Percentiles rank a stretch among this genome's conserved stretches.
Evolutionary conservation across 2,888 invertebrate genomes (phyloP).

Genomic region (Nephrocerus scutellatus): DNA sequence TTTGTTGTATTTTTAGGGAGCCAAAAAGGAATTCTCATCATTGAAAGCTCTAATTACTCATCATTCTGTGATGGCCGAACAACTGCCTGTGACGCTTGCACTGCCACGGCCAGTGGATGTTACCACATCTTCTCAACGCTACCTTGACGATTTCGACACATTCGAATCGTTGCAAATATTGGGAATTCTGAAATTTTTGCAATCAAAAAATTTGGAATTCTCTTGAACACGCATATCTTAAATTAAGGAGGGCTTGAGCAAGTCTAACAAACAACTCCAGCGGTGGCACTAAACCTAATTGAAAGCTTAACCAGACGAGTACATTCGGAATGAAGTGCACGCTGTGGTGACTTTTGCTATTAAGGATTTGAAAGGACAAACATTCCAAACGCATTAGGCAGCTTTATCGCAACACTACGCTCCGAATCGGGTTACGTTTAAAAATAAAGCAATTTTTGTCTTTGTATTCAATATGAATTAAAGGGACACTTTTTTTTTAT

Average conservation of each 20-base stretch:
- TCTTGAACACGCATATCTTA: conserved; percentile 13
- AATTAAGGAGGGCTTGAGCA: not conserved
- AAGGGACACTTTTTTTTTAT: too few species aligned
- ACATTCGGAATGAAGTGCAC: too few species aligned
- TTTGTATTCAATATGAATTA: too few species aligned
- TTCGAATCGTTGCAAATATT: conserved; percentile 56
- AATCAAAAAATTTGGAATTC: conserved; percentile 34
- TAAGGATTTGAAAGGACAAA: too few species aligned
- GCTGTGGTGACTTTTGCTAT: too few species aligned
- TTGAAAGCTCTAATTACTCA: conserved; percentile 88
- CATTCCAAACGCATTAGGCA: too few species aligned
- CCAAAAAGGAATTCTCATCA: conserved; percentile 90
- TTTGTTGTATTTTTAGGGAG: conserved; percentile 61
- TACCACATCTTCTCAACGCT: conserved; percentile 39
- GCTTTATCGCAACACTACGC: too few species aligned
- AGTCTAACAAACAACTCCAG: not conserved
- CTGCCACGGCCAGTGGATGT: conserved; percentile 54
- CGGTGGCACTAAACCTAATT: not conserved
- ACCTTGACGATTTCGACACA: conserved; percentile 67
- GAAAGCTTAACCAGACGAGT: too few species aligned
- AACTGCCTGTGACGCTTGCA: conserved; percentile 84
- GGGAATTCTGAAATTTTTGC: conserved; percentile 36
- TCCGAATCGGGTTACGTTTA: too few species aligned
- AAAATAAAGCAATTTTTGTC: too few species aligned
- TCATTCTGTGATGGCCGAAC: conserved; percentile 95